Conservation (phyloP, 2,113 vertebrate genomes). For the Macroglossus sobrinus region DNA sequence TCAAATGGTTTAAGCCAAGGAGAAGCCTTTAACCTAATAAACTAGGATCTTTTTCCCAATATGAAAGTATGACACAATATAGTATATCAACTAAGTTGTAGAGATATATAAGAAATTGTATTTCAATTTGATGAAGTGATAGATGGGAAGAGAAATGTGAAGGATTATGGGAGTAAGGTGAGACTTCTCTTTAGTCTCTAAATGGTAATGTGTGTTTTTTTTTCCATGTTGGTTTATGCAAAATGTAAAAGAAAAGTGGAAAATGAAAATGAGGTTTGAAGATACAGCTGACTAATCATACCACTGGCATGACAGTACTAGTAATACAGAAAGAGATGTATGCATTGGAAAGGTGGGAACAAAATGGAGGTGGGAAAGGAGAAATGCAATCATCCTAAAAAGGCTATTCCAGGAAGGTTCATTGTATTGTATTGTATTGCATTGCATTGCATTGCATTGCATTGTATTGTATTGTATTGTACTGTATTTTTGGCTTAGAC, state of each 20-base stretch:
- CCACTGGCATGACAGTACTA: not conserved
- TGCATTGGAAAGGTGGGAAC: not conserved
- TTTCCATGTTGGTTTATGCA: not conserved
- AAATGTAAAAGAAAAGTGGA: not conserved
- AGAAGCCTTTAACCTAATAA: not conserved
- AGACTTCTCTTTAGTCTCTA: not conserved
- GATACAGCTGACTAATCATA: not conserved
- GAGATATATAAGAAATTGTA: not conserved
- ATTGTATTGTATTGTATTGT: no score
- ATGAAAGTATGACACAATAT: not conserved
- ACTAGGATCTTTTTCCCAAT: not conserved
- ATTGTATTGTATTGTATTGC: no score
- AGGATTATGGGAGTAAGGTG: not conserved
- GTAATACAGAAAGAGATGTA: not conserved
- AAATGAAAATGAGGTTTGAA: not conserved
- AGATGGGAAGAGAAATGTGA: not conserved
- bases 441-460: no score
- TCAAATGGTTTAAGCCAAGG: not conserved
- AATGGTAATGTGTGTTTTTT: not conserved
- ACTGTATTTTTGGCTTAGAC: not conserved
- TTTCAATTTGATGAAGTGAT: conserved; percentile 4
- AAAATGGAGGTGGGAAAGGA: not conserved
- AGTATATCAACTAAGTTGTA: not conserved
- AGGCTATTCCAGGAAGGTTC: not conserved
- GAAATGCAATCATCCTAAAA: not conserved